A percentile compares a stretch with the other conserved stretches of the same genome.
Evolutionary conservation across 2,113 vertebrate genomes (phyloP).

Genomic region (Sapayoa aenigma): DNA sequence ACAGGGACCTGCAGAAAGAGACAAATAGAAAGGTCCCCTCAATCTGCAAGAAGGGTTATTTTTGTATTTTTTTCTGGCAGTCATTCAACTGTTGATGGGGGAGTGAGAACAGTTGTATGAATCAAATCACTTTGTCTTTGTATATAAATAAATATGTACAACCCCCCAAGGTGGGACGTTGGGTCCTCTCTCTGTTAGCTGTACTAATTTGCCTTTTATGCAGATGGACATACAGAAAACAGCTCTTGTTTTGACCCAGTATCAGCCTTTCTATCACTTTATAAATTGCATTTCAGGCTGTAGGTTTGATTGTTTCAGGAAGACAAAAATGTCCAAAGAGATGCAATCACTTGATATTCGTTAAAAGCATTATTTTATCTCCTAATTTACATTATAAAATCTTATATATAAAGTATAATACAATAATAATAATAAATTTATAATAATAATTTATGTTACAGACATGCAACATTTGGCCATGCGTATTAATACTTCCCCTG

Average conservation of each 20-base stretch:
- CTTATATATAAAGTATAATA: background rate
- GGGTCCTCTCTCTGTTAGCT: background rate
- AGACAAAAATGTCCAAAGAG: background rate
- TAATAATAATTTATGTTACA: background rate
- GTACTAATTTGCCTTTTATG: background rate
- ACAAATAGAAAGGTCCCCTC: background rate
- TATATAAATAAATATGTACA: background rate
- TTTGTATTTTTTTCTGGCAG: background rate
- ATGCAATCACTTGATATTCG: background rate
- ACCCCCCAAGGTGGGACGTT: background rate
- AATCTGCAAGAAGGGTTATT: background rate
- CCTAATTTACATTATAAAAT: background rate
- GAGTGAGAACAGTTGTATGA: background rate
- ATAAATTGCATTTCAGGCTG: background rate
- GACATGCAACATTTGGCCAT: background rate
- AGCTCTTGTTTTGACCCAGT: background rate
- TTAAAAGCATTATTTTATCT: background rate
- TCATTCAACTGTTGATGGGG: background rate
- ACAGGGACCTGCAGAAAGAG: too few species aligned
- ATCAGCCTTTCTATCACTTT: background rate
- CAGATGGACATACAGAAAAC: background rate
- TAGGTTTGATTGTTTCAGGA: background rate
- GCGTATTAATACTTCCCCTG: background rate
- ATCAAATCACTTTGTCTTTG: background rate
- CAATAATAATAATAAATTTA: background rate